Evolutionary conservation across 2,888 invertebrate genomes (phyloP), one percentile per base, ranked within the genome.

Genomic region (Tetropium fuscum): DNA sequence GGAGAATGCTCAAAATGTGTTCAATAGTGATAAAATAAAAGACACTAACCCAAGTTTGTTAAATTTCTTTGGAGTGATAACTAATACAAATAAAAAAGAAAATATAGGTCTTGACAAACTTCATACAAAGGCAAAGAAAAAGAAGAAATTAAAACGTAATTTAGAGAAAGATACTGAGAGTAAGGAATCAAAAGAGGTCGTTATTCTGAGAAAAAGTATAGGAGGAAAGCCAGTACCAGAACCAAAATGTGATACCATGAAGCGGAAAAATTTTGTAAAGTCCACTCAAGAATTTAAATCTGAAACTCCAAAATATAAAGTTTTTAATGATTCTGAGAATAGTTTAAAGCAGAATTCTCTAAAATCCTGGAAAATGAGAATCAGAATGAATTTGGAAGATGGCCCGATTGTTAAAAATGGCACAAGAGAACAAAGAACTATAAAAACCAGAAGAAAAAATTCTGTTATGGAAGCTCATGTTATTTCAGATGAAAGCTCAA

Each of bases 171-270:
- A n/a, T n/a, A n/a, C n/a, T n/a, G n/a, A n/a, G n/a, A n/a, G n/a
- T n/a, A n/a, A n/a, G n/a, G n/a, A n/a, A n/a, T n/a, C n/a, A n/a
- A n/a, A n/a, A n/a, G n/a, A n/a, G n/a, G n/a, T n/a, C n/a, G 36
- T 34, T 38, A 32, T 51, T 34, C 15, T 43, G 18, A 56, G 58
- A 20, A 45, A 63, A 51, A 40, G n/a, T 19, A 18, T 13, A n/a
- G 6, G 16, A 0, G 41, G 25, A 7, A 10, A 13, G 7, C 10
- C 36, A 5, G 10, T 10, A 15, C 8, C 22, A 30, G 11, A 11
- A 11, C 13, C 18, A 61, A 45, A 58, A 58, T 72, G 25, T 53
- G 78, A 34, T 81, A 38, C 83, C 36, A 82, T 0, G 83, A 84
- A 79, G 66, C 81, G 72, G 72, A 62, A 62, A 15, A 80, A 75